Conservation (phyloP, 2,888 invertebrate genomes). For the Habroteleia sp. region DNA sequence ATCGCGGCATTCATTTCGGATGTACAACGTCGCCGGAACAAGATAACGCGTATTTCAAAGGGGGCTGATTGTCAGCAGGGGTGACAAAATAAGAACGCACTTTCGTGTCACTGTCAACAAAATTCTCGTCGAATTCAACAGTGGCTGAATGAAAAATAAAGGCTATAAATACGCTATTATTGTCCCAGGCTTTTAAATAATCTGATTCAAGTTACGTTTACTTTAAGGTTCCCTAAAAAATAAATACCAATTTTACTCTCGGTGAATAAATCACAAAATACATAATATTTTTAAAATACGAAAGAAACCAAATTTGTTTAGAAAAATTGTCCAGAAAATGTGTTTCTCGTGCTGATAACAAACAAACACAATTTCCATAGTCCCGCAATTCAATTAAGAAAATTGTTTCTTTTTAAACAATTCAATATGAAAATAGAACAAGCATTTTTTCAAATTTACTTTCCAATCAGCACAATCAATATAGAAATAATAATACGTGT, state of each 20-base stretch:
- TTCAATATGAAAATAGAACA: no score
- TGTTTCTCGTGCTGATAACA: no score
- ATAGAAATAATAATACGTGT: no score
- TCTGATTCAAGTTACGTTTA: conserved; percentile 20
- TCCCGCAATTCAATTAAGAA: no score
- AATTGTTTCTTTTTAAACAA: no score
- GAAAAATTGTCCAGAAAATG: no score
- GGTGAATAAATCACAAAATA: not conserved
- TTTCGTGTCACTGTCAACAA: conserved; percentile 31
- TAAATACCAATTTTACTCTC: conserved; percentile 16
- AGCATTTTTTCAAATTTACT: no score
- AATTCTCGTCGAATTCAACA: conserved; percentile 25
- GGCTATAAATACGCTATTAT: conserved; percentile 41
- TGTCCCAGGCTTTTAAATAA: conserved; percentile 35
- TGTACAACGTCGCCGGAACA: conserved; percentile 25
- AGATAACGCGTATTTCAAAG: conserved; percentile 39
- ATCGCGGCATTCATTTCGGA: conserved; percentile 28
- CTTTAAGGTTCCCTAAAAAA: conserved; percentile 26
- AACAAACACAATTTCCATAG: no score
- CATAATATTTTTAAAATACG: not conserved
- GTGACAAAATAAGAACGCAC: conserved; percentile 56
- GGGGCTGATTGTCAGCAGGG: conserved; percentile 52
- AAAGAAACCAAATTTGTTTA: not conserved
- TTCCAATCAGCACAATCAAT: no score
- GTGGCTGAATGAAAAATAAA: conserved; percentile 30